A percentile compares a stretch with the other conserved stretches of the same genome.
These are phyloP conservation scores for Lagorchestes hirsutus DNA, from an alignment of 2,797 vertebrate species.

Conservation along the genomic window DNA sequence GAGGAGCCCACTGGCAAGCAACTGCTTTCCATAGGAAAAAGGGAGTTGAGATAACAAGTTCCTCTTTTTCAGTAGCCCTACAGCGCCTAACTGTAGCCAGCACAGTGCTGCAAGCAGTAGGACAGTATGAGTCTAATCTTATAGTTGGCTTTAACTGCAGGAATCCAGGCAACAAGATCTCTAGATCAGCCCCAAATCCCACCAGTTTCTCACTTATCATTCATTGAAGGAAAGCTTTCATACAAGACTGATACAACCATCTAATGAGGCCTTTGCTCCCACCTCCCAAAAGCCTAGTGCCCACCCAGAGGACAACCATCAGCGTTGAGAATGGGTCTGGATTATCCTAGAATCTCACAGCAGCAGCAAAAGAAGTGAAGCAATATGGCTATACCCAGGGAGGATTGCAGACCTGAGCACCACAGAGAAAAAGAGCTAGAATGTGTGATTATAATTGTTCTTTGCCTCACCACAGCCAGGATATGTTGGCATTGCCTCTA, in stretches of 20 bases:
- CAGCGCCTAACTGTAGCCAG: background rate
- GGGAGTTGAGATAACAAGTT: background rate
- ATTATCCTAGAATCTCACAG: background rate
- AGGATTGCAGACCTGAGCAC: background rate
- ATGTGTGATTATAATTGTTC: background rate
- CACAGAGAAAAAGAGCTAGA: slow-evolving; percentile 39
- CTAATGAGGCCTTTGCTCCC: background rate
- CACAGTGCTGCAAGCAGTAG: background rate
- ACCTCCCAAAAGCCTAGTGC: background rate
- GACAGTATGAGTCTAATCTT: background rate
- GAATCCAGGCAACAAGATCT: background rate
- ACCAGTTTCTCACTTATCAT: background rate
- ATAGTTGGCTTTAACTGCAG: background rate
- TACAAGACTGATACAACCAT: background rate
- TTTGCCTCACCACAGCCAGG: background rate
- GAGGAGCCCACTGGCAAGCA: background rate
- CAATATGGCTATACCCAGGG: background rate
- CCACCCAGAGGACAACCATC: slow-evolving; percentile 11
- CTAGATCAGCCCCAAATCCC: background rate
- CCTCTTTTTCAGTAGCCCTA: background rate
- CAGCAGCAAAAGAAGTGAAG: background rate
- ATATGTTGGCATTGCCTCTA: background rate
- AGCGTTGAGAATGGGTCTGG: background rate
- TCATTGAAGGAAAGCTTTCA: background rate
- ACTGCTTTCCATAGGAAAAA: background rate